Evolutionary conservation across 2,113 vertebrate genomes (phyloP).

Genomic region (Pyrgilauda ruficollis): DNA sequence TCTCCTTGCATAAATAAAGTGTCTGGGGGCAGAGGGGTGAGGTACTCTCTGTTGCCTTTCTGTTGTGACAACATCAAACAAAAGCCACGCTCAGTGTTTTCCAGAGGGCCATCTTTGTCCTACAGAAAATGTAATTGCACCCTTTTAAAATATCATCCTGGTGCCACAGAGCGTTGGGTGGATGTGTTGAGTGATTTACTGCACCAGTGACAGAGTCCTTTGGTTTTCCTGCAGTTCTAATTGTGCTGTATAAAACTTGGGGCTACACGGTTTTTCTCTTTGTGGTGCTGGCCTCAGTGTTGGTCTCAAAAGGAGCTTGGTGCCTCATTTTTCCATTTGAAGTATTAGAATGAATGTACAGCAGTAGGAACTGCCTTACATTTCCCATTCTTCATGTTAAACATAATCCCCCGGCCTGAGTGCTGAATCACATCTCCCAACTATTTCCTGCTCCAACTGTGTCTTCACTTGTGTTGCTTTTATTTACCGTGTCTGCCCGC

Average conservation of each 20-base stretch:
- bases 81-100: background rate
- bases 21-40: background rate
- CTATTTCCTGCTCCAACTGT: conserved; percentile 6
- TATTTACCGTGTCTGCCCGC: background rate
- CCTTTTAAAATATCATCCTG: conserved; percentile 13
- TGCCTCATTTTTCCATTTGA: background rate
- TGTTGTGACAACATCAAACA: background rate
- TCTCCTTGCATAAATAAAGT: conserved; percentile 4
- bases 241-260: background rate
- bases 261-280: background rate
- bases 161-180: background rate
- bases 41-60: background rate
- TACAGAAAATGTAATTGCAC: background rate
- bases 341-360: background rate
- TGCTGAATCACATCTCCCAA: conserved; percentile 33
- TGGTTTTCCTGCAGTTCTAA: background rate
- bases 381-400: background rate
- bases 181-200: background rate
- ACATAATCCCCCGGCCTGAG: conserved; percentile 4
- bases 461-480: conserved; percentile 25
- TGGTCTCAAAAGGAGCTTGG: background rate
- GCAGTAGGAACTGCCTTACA: background rate
- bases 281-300: background rate
- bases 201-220: background rate
- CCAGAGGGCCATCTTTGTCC: background rate